These are phyloP conservation scores for Monodelphis domestica DNA, from an alignment of 2,797 vertebrate species.

Conservation along the genomic window DNA sequence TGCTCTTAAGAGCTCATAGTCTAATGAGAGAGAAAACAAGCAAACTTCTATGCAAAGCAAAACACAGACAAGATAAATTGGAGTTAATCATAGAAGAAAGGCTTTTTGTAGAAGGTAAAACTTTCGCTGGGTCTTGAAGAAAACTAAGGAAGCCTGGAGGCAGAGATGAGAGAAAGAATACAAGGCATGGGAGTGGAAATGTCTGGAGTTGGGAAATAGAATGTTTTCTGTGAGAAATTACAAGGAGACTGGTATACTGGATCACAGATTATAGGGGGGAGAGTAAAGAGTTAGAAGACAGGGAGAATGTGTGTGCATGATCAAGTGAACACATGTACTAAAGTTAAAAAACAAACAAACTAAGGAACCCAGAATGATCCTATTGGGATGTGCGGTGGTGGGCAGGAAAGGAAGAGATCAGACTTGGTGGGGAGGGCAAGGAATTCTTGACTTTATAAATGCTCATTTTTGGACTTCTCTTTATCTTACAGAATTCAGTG, in stretches of 20 bases:
- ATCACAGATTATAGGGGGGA: background rate
- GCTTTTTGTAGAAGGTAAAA: background rate
- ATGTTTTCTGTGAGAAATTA: background rate
- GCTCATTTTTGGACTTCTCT: constrained; percentile 9
- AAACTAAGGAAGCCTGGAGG: background rate
- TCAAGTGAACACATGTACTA: background rate
- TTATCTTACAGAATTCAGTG: constrained; percentile 46
- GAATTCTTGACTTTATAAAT: background rate
- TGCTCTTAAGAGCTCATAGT: too few relatives aligned
- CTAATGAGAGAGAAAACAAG: too few relatives aligned
- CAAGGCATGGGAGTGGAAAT: background rate
- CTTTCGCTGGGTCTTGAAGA: background rate
- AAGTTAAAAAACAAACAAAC: background rate
- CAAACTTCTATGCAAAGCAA: too few relatives aligned
- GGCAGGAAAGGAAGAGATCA: too few relatives aligned
- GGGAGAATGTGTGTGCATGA: background rate
- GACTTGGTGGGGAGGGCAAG: accelerated
- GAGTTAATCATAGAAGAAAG: too few relatives aligned
- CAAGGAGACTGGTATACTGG: background rate
- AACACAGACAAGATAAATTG: too few relatives aligned
- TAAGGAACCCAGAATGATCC: background rate
- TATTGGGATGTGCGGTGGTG: background rate
- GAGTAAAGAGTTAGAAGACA: background rate
- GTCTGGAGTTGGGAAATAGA: background rate
- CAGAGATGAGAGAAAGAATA: background rate